Evolutionary conservation across 2,888 invertebrate species (phyloP).

Genomic region (Liodrosophila aerea): DNA sequence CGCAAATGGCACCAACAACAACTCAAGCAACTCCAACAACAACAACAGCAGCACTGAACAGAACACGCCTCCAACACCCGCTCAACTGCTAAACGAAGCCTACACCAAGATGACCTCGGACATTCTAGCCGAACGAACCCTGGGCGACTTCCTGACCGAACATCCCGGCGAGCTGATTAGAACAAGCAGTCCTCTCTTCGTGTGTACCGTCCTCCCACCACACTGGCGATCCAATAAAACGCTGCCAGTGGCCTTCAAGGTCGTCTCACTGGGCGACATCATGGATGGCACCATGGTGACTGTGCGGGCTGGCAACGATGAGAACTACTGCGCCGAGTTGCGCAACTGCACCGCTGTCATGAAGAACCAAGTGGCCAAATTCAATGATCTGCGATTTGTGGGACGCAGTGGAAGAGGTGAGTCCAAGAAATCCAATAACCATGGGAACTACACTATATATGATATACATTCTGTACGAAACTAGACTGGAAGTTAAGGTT

Average conservation of each 20-base stretch:
- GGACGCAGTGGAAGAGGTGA: conserved; percentile 99
- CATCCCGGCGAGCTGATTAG: conserved; percentile 96
- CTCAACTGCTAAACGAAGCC: conserved; percentile 89
- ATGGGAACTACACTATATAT: no score
- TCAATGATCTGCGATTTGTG: conserved; percentile 99
- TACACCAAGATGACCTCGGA: conserved; percentile 95
- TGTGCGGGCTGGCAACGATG: conserved; percentile 98
- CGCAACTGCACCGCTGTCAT: conserved; percentile 97
- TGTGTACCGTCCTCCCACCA: conserved; percentile 96
- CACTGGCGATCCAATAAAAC: conserved; percentile 99
- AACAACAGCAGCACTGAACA: conserved; percentile 82
- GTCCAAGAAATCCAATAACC: no score
- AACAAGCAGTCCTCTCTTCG: conserved; percentile 96
- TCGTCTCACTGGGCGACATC: conserved; percentile 96
- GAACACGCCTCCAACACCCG: conserved; percentile 88
- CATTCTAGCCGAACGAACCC: conserved; percentile 92
- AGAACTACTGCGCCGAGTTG: conserved; percentile 97
- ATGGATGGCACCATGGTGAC: conserved; percentile 98
- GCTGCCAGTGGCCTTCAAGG: conserved; percentile 97
- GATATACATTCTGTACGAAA: no score
- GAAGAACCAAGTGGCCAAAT: conserved; percentile 99
- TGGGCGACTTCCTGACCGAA: conserved; percentile 93
- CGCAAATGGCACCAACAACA: conserved; percentile 70
- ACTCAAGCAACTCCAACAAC: conserved; percentile 74
- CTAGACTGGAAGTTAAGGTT: no score